Base-by-base conservation (phyloP, 2,113 vertebrate genomes). In the Dipodomys merriami region DNA sequence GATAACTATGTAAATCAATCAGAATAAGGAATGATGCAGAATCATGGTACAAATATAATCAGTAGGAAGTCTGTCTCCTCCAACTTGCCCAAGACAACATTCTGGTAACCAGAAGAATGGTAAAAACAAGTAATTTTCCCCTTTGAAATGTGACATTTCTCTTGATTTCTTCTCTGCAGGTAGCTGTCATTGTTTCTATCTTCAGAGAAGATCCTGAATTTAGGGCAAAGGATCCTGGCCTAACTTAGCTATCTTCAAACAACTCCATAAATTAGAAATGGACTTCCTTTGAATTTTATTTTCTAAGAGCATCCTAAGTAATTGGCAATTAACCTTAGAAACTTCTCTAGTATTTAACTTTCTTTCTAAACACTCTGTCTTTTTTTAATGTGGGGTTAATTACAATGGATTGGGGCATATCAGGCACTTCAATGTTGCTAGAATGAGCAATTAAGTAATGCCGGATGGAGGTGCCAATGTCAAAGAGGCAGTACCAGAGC, bases 321-420 rank as follows among this genome's bases (percentile, higher is more conserved):
- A 96, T 85, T 97, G 84, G 20, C 72, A 97, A 95, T 97, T 97
- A 97, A 96, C 88, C 82, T 96, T 89, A 92, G 76, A 95, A 86
- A 68, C 2, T 30, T 68, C 11, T 85, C n/a, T 84, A 77, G 9
- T 22, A 88, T 86, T 95, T 93, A 44, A 82, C 27, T 53, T 94
- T 95, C 33, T 79, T 33, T 91, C 49, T 67, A 94, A 65, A 44
- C 27, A 73, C 0, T 0, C 9, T 82, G 0, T 60, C 20, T 94
- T 93, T n/a, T 94, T 73, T 46, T 94, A 73, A 83, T 27, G 93
- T 65, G 64, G 22, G 86, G 49, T 94, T 96, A 95, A 87, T 96
- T 83, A 46, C 78, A 29, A 84, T 71, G 25, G 20, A 90, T 80
- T 19, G 60, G 49, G 33, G 64, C 4, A 62, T 68, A 83, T 1